phyloP scores from a whole-genome alignment of 2,113 vertebrate genomes.

The Globicephala melas region DNA sequence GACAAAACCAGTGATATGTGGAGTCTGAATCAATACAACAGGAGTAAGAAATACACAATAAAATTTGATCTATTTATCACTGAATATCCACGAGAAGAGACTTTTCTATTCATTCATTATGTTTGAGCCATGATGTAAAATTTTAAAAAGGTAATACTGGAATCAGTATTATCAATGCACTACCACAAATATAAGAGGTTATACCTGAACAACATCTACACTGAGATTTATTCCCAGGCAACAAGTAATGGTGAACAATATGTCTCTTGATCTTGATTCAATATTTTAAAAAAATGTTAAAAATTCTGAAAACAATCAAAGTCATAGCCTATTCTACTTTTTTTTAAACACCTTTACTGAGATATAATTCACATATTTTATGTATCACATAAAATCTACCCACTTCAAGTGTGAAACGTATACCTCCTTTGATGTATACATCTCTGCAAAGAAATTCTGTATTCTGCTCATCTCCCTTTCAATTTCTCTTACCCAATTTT shows the following conservation, averaged over 20 bases:
- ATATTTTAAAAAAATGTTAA: not conserved
- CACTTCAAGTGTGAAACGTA: not conserved
- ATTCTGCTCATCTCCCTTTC: not conserved
- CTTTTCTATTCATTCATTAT: not conserved
- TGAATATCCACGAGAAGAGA: not conserved
- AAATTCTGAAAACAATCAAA: not conserved
- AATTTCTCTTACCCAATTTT: not conserved
- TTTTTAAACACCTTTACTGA: not conserved
- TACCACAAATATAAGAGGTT: not conserved
- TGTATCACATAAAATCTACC: not conserved
- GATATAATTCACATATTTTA: not conserved
- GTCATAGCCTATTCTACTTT: not conserved
- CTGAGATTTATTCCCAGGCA: not conserved
- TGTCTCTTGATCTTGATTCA: not conserved
- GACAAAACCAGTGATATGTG: not conserved
- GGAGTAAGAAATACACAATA: not conserved
- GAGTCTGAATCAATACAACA: not conserved
- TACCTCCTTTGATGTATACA: not conserved
- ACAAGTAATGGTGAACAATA: not conserved
- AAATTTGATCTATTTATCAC: not conserved
- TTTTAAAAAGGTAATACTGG: not conserved
- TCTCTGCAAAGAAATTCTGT: not conserved
- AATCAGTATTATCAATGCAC: not conserved
- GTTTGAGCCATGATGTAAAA: not conserved
- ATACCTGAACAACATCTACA: not conserved